phyloP scores from a whole-genome alignment of 2,113 vertebrate genomes.

The Osmerus mordax region DNA sequence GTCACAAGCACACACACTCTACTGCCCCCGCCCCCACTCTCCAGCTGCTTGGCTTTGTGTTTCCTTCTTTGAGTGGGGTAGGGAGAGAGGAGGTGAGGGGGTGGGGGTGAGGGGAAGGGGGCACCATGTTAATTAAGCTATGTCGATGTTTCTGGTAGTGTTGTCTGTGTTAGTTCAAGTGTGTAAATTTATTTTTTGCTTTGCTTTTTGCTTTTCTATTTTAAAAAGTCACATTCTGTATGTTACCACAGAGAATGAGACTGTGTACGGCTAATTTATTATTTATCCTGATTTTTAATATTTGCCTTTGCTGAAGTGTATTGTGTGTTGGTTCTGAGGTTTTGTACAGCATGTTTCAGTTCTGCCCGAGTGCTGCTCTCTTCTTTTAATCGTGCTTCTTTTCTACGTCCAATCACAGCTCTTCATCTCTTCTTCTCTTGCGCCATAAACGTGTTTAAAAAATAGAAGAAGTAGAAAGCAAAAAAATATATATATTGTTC shows the following conservation, averaged over 20 bases:
- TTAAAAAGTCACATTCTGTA: constrained; percentile 29
- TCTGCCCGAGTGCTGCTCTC: constrained; percentile 67
- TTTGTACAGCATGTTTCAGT: constrained; percentile 78
- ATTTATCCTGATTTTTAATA: constrained; percentile 73
- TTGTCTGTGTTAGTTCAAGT: constrained; percentile 70
- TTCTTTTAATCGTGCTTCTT: constrained; percentile 53
- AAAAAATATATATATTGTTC: constrained; percentile 53
- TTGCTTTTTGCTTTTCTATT: constrained; percentile 45
- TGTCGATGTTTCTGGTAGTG: constrained; percentile 69
- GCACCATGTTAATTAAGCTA: constrained; percentile 45
- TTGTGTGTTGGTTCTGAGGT: constrained; percentile 70
- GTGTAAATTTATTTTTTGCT: constrained; percentile 46
- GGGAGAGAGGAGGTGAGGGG: constrained; percentile 24
- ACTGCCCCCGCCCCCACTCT: background rate
- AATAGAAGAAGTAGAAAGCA: constrained; percentile 53
- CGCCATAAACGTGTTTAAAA: constrained; percentile 63
- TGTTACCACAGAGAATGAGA: constrained; percentile 58
- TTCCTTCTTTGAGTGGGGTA: background rate
- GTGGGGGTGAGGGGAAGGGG: constrained; percentile 20
- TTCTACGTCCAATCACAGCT: constrained; percentile 63
- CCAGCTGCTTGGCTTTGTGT: background rate
- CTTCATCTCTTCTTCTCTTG: constrained; percentile 61
- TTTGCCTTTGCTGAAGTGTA: constrained; percentile 74
- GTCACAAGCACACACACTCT: too few species aligned
- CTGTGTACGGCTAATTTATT: constrained; percentile 75